Evolutionary conservation across 2,113 vertebrate genomes (phyloP).

Genomic region (Chaetodon auriga): DNA sequence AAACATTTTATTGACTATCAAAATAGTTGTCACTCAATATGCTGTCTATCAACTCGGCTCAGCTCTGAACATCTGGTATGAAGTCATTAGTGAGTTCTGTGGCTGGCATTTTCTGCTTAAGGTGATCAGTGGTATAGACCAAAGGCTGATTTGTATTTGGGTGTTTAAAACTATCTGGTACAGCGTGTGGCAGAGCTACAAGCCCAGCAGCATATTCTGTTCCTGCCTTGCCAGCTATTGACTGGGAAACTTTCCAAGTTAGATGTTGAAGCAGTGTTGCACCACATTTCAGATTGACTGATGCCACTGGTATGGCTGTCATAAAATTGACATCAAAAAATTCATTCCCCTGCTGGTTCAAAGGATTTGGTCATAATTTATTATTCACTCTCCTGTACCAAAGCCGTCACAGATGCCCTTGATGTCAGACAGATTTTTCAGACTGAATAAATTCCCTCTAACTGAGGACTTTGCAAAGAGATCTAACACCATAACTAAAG

Average conservation of each 20-base stretch:
- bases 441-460: constrained; percentile 50
- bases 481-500: constrained; percentile 32
- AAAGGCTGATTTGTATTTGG: not conserved
- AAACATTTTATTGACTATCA: too few species aligned
- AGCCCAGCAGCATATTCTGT: constrained; percentile 22
- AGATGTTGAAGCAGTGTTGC: constrained; percentile 64
- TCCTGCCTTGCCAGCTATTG: constrained; percentile 31
- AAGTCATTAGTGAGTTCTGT: not conserved
- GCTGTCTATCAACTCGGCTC: not conserved
- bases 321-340: constrained; percentile 69
- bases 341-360: constrained; percentile 59
- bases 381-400: constrained; percentile 67
- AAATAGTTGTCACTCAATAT: not conserved
- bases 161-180: constrained; percentile 31
- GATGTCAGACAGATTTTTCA: constrained; percentile 63
- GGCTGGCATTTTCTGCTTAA: not conserved
- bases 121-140: not conserved
- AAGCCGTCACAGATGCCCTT: constrained; percentile 67
- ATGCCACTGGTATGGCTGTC: constrained; percentile 63
- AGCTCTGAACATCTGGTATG: not conserved
- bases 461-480: constrained; percentile 50
- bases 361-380: constrained; percentile 65
- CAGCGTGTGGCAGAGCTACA: constrained; percentile 19
- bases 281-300: constrained; percentile 67
- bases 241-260: constrained; percentile 57